Conservation (phyloP, 2,113 vertebrate genomes). For the Elgaria multicarinata region DNA sequence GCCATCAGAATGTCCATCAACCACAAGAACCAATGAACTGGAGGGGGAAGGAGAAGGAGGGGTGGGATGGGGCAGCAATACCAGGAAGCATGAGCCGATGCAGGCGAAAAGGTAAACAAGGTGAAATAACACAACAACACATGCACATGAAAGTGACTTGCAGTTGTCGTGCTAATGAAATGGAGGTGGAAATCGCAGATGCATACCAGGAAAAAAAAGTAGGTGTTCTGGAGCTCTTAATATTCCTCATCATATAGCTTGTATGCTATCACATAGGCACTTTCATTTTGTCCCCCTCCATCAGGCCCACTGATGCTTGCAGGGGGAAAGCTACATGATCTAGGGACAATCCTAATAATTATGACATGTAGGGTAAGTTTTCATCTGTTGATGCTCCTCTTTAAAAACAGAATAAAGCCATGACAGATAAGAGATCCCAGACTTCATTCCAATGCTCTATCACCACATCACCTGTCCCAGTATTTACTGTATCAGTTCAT, state of each 20-base stretch:
- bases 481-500: not conserved
- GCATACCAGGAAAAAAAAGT: no score
- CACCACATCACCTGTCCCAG: not conserved
- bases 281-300: not conserved
- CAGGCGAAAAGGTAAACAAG: no score
- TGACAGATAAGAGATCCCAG: not conserved
- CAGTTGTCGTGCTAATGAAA: no score
- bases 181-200: no score
- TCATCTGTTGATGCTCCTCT: not conserved
- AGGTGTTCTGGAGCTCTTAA: no score
- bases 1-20: no score
- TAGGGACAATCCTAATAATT: not conserved
- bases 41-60: no score
- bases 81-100: no score
- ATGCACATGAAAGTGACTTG: no score
- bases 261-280: not conserved
- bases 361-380: not conserved
- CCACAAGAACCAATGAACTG: no score
- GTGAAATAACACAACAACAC: no score
- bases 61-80: no score
- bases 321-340: not conserved
- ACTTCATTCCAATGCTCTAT: not conserved
- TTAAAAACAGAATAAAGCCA: not conserved
- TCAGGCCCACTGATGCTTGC: not conserved
- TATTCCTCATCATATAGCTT: not conserved